Evolutionary conservation across 1,140 invertebrate genomes (phyloP), one percentile per base, ranked within the genome.

Genomic region (Diachasma alloeum): DNA sequence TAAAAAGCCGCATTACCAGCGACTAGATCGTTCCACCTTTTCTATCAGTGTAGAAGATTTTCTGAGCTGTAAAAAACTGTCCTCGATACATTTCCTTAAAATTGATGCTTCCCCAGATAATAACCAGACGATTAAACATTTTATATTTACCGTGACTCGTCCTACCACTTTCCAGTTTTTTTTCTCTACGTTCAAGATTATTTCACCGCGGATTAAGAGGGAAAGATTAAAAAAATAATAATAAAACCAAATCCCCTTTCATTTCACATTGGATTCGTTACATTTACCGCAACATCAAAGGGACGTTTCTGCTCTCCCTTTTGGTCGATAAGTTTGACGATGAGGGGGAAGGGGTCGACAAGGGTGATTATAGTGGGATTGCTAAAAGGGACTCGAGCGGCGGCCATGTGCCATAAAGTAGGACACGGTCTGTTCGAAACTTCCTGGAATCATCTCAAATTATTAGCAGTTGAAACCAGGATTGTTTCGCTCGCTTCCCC

Each of bases 401-500:
- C 39, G 67, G 19, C 39, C 39, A 42, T 69, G 67, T 69, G 39
- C 36, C 36, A 13, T 37, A 19, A 69, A 69, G 67, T 69, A 31
- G 39, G 37, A 69, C 67, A 69, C 67, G 37, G 19, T 44, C 67
- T 37, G 36, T 44, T 42, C 39, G 13, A 19, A 24, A 71, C 69
- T 71, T 71, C 69, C 69, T 71, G 39, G 69, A 71, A 48, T 46
- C 22, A 42, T 24, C 22, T 24, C 24, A 39, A 46, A 73, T 46
- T 53, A 73, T 48, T 53, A 9, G n/a, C n/a, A 22, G n/a, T 37
- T 37, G 37, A 26, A 44, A 42, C 37, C 13, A 39, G 17, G 31
- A 31, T 42, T 15, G 11, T 53, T 46, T 24, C 24, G 42, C 36
- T 19, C 68, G 42, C 15, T 44, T 24, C 13, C 13, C 31, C 42